Evolutionary conservation across 2,113 vertebrate species (phyloP), one percentile per base, ranked within the genome.

Genomic region (Tupaia tana): DNA sequence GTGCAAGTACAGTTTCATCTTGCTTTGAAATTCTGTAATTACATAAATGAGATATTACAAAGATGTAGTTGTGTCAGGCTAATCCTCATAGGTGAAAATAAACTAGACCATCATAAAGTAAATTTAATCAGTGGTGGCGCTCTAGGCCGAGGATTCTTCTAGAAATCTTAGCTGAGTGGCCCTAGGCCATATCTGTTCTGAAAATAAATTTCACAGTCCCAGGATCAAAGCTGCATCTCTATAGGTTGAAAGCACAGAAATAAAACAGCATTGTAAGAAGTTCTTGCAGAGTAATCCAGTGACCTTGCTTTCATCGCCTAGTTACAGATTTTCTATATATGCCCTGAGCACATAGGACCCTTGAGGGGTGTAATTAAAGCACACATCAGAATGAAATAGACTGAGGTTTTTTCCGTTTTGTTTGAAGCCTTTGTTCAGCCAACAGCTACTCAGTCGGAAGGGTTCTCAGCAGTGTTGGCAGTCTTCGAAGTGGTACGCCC

Each of bases 161-260:
- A 15, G 70, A 91, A 95, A 86, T 94, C 27, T 66, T 93, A 29
- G 10, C 61, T 93, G 73, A 86, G 58, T 92, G 91, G 67, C n/a
- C 61, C 31, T 58, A 89, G 80, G 83, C 61, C 92, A 96, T 22
- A 84, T 93, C 74, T 80, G 52, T 16, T 91, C 83, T 93, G 77
- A 96, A 97, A 94, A 77, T 59, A 95, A 85, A 79, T 96, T 31
- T 87, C n/a, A 69, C 25, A 73, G 22, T 24, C 24, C 92, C n/a
- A 91, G 63, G 74, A 93, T 91, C 19, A 97, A 77, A 89, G 69
- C 29, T 84, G 10, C 11, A 63, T 71, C 29, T 96, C 58, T 94
- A 0, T 88, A 84, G 73, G 69, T 82, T 94, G 64, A 75, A 96
- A 92, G 71, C 89, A 59, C 25, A 88, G 74, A 78, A n/a, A 27